These are phyloP conservation scores for Xestia ashworthii DNA, from an alignment of 2,888 invertebrate genomes.

Conservation along the genomic window DNA sequence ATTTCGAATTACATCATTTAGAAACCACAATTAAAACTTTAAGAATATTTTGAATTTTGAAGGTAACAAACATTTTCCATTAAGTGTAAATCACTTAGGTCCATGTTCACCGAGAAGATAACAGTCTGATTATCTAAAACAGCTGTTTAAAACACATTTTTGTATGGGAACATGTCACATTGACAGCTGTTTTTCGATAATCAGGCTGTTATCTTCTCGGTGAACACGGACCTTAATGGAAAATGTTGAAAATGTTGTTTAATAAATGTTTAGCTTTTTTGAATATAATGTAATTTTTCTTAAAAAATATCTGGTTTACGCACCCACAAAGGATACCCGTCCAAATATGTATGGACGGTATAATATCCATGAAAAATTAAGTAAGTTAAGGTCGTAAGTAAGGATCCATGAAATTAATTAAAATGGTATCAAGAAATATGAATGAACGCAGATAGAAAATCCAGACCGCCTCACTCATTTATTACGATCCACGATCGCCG, in stretches of 20 bases:
- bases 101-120: too few relatives aligned
- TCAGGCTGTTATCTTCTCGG: too few relatives aligned
- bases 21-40: not conserved
- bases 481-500: conserved; percentile 20
- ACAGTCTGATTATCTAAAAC: too few relatives aligned
- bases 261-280: not conserved
- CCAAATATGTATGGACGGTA: not conserved
- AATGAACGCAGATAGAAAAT: conserved; percentile 33
- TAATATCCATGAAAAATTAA: not conserved
- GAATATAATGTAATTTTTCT: not conserved
- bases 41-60: not conserved
- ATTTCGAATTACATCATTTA: conserved; percentile 24
- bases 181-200: too few relatives aligned
- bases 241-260: too few relatives aligned
- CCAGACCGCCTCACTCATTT: conserved; percentile 34
- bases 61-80: not conserved
- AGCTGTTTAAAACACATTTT: too few relatives aligned
- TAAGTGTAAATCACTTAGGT: too few relatives aligned
- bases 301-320: too few relatives aligned
- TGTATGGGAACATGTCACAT: too few relatives aligned
- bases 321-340: not conserved
- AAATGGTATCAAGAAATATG: conserved; percentile 18
- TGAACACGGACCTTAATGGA: too few relatives aligned
- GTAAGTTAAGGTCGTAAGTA: not conserved
- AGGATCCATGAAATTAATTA: conserved; percentile 30